Conservation (phyloP, 2,888 invertebrate species). For the Drosophila recens region DNA sequence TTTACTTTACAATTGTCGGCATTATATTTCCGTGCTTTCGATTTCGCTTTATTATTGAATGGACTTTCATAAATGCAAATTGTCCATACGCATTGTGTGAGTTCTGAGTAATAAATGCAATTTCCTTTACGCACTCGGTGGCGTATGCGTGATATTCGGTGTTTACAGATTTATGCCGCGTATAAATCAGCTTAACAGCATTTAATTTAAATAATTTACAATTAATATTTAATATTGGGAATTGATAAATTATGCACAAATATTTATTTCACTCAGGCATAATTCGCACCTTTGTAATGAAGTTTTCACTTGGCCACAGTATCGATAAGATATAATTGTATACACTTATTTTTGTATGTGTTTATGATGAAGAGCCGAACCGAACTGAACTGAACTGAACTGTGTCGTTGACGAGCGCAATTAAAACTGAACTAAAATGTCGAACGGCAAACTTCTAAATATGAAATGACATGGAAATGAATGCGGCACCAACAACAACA, state of each 20-base stretch:
- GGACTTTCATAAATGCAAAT: constrained; percentile 9
- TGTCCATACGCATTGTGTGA: constrained; percentile 3
- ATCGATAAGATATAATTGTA: constrained; percentile 6
- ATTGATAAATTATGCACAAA: not conserved
- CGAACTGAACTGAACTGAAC: constrained; percentile 59
- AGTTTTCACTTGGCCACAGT: constrained; percentile 1
- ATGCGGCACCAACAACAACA: constrained; percentile 43
- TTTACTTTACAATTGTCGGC: not conserved
- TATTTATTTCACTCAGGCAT: too few relatives aligned
- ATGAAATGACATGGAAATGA: constrained; percentile 70
- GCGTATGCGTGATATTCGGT: constrained; percentile 39
- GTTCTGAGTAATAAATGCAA: constrained; percentile 13
- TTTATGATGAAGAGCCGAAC: not conserved
- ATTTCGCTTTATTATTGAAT: not conserved
- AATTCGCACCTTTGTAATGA: not conserved
- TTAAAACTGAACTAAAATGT: constrained; percentile 72
- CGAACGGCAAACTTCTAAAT: constrained; percentile 73
- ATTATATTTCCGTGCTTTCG: not conserved
- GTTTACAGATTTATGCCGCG: not conserved
- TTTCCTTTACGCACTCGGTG: constrained; percentile 8
- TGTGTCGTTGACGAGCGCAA: constrained; percentile 55
- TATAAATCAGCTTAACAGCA: constrained; percentile 15
- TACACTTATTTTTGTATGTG: not conserved
- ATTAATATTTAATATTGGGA: not conserved
- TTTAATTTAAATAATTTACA: not conserved